Evolutionary conservation across 2,888 invertebrate genomes (phyloP).

Genomic region (Chouioia cunea): DNA sequence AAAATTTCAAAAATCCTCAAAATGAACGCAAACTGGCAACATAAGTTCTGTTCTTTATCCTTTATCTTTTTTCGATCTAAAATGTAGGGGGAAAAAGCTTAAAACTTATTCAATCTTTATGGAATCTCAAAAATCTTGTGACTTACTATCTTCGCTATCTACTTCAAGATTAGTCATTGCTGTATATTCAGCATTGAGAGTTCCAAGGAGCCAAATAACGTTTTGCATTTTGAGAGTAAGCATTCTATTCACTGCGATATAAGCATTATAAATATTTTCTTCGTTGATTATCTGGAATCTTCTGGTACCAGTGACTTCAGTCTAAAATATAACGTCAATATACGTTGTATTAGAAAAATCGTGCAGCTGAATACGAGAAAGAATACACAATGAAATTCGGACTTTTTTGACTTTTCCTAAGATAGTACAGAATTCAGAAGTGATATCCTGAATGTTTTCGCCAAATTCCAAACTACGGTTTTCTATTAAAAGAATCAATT

Average conservation of each 20-base stretch:
- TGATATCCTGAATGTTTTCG: slow-evolving; percentile 65
- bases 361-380: not conserved
- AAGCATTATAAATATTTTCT: slow-evolving; percentile 61
- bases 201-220: slow-evolving; percentile 58
- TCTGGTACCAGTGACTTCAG: slow-evolving; percentile 39
- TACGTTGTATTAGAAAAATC: slow-evolving; percentile 10
- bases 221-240: slow-evolving; percentile 64
- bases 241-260: slow-evolving; percentile 63
- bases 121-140: not conserved
- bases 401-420: slow-evolving; percentile 69
- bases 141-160: slow-evolving; percentile 55
- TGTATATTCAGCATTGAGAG: slow-evolving; percentile 62
- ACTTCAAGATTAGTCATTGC: slow-evolving; percentile 51
- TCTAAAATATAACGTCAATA: slow-evolving; percentile 45
- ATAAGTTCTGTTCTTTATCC: slow-evolving; percentile 72
- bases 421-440: slow-evolving; percentile 66
- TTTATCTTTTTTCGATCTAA: slow-evolving; percentile 69
- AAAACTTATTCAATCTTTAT: not conserved
- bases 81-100: not conserved
- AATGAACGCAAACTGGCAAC: slow-evolving; percentile 73
- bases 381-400: slow-evolving; percentile 44
- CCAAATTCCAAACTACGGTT: slow-evolving; percentile 56
- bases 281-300: slow-evolving; percentile 66
- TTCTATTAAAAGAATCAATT: slow-evolving; percentile 60
- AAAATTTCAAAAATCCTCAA: slow-evolving; percentile 71